These are phyloP conservation scores for Nebria salina DNA, from an alignment of 2,888 invertebrate species.

Conservation along the genomic window DNA sequence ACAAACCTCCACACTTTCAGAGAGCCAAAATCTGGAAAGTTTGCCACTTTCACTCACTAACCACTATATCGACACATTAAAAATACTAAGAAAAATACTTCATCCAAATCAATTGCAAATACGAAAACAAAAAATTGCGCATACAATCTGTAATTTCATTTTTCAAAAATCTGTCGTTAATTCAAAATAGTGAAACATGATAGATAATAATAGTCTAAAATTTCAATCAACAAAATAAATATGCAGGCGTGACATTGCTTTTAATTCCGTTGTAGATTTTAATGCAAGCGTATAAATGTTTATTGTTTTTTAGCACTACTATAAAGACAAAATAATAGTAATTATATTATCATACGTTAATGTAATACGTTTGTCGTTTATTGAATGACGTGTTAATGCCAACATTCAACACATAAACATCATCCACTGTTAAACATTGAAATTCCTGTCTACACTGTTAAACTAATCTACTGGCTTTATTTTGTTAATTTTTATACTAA, in stretches of 20 bases:
- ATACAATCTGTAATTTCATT: too few species aligned
- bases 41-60: constrained; percentile 31
- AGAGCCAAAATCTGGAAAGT: constrained; percentile 22
- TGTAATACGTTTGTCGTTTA: not conserved
- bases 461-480: not conserved
- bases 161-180: too few species aligned
- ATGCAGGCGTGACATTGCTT: too few species aligned
- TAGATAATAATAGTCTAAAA: too few species aligned
- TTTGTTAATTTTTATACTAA: not conserved
- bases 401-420: not conserved
- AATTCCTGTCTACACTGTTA: not conserved
- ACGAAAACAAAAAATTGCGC: too few species aligned
- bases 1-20: constrained; percentile 23
- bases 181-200: too few species aligned
- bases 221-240: too few species aligned
- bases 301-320: not conserved
- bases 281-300: too few species aligned
- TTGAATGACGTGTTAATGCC: not conserved
- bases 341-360: not conserved
- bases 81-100: not conserved
- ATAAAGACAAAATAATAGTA: not conserved
- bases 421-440: not conserved
- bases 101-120: too few species aligned
- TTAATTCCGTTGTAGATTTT: too few species aligned
- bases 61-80: constrained; percentile 2